Percentiles rank a stretch among this genome's conserved stretches.
phyloP scores from a whole-genome alignment of 92 coral and sea anemone species.

The Scolanthus callimorphus region DNA sequence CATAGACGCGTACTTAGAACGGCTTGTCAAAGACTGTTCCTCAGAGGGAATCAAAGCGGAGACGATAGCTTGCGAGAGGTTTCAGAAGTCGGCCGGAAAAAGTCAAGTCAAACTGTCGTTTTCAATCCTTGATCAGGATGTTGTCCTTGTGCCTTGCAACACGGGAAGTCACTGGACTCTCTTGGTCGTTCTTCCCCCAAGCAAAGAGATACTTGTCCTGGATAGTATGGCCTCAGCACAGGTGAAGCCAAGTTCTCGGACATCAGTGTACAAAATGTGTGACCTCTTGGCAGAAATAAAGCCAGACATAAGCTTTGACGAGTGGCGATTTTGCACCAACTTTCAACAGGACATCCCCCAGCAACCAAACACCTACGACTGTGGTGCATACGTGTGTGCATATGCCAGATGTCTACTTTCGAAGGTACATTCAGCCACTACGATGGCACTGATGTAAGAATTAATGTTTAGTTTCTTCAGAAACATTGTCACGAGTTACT shows the following conservation, averaged over 20 bases:
- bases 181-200: conserved; percentile 36
- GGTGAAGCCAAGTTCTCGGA: conserved; percentile 8
- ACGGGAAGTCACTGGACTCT: conserved; percentile 50
- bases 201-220: conserved; percentile 23
- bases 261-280: conserved; percentile 16
- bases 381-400: conserved; percentile 9
- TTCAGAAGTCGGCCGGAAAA: conserved; percentile 23
- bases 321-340: conserved; percentile 2
- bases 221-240: conserved; percentile 24
- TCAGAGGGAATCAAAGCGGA: conserved; percentile 14
- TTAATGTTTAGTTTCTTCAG: neutral
- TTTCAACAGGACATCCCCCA: conserved; percentile 1
- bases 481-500: no score
- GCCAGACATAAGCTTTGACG: neutral
- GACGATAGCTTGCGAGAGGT: conserved; percentile 31
- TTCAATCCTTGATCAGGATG: conserved; percentile 27
- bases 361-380: neutral
- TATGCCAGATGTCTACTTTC: neutral
- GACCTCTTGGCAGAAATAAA: conserved; percentile 1
- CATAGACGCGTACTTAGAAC: conserved; percentile 39
- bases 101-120: conserved; percentile 5
- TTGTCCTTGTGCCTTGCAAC: conserved; percentile 45
- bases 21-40: conserved; percentile 1
- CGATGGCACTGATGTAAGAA: neutral
- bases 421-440: neutral